A percentile compares a stretch with the other conserved stretches of the same genome.
These are phyloP conservation scores for Mormyrus lacerda DNA, from an alignment of 2,113 vertebrate species.

Conservation along the genomic window DNA sequence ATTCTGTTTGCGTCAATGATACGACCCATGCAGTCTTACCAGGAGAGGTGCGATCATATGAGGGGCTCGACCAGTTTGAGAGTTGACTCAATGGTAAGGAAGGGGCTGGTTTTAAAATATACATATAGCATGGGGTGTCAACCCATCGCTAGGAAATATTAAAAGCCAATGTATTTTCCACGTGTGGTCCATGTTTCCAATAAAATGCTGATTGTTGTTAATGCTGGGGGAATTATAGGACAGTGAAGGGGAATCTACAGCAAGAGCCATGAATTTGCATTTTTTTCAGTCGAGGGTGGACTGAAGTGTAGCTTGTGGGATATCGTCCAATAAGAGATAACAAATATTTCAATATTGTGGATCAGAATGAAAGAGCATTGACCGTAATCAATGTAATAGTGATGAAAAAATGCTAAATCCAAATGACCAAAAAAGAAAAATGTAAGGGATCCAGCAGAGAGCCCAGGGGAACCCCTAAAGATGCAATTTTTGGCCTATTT, in stretches of 20 bases:
- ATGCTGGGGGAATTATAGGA: not conserved
- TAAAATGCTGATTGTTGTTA: not conserved
- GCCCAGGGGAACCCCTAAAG: not conserved
- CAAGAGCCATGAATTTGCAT: not conserved
- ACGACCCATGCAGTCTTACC: too few relatives aligned
- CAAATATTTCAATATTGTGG: not conserved
- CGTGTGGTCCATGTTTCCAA: not conserved
- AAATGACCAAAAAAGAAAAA: not conserved
- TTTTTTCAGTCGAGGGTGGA: not conserved
- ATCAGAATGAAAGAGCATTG: not conserved
- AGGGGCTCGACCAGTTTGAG: too few relatives aligned
- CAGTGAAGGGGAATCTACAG: not conserved
- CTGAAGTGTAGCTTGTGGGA: not conserved
- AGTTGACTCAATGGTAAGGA: too few relatives aligned
- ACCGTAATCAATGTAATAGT: not conserved
- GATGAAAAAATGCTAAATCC: not conserved
- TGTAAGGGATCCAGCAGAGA: not conserved
- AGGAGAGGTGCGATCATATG: too few relatives aligned
- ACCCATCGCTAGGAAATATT: not conserved
- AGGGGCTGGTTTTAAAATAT: not conserved
- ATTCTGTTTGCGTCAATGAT: too few relatives aligned
- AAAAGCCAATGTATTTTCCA: not conserved
- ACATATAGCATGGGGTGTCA: not conserved
- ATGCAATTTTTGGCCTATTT: not conserved
- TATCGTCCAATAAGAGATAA: not conserved